Base-by-base conservation (phyloP, 2,888 invertebrate genomes). In the Neria commutata region DNA sequence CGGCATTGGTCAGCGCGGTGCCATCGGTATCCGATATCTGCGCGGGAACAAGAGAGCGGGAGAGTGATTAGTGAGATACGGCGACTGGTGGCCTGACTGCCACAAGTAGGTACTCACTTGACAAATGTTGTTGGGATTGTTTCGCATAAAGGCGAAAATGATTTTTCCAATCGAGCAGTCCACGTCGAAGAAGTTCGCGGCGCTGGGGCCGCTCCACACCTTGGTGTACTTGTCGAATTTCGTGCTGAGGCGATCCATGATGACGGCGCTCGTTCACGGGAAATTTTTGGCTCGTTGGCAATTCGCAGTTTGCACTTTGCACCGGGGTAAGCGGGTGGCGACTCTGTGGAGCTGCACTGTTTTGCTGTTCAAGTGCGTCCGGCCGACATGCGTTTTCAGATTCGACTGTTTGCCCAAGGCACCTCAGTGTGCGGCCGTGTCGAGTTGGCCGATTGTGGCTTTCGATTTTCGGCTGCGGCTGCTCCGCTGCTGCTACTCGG, bases 151-250 rank as follows among this genome's bases (percentile, higher is more conserved):
- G 8, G 76, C 75, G 49, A 73, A 75, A 1, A 78, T 56, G 54
- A 78, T 75, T 67, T 76, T 77, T 50, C 77, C 77, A 62, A 77
- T 77, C 21, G 77, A 77, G 58, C 78, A 78, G 26, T 78, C 77
- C 26, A 62, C 67, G 66, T 77, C 75, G 59, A 77, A 77, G 58
- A 77, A 77, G 52, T 69, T 69, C 47, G 68, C 65, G 59, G 75
- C 70, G 63, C 73, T 75, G 60, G 77, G 75, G 49, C 78, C 78
- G 63, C 73, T 78, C 77, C 78, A 77, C 57, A 75, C 64, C 71
- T 77, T 77, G 26, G 71, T 78, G 54, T 77, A 77, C 65, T 76
- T 78, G 70, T 77, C 78, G 63, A 74, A 78, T 57, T 71, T 71
- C 53, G 71, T 76, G 60, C 62, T 66, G 42, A 66, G 62, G 61